phyloP scores from a whole-genome alignment of 2,797 vertebrate genomes.

The Numenius phaeopus region DNA sequence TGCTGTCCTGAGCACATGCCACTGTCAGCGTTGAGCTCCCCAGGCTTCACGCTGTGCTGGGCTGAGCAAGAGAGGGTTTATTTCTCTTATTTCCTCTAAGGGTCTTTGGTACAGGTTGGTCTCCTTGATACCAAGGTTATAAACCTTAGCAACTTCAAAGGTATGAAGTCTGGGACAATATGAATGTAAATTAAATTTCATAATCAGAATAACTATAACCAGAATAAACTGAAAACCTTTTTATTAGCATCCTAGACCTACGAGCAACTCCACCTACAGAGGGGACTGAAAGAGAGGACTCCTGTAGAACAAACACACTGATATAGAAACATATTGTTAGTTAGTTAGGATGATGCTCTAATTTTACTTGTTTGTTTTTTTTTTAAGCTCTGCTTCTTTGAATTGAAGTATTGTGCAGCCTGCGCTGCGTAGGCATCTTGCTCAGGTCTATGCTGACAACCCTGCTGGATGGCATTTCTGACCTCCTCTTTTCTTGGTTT shows the following conservation, averaged over 20 bases:
- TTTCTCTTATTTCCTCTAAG: neutral
- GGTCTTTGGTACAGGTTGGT: neutral
- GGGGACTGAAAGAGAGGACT: neutral
- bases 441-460: neutral
- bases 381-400: neutral
- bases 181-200: neutral
- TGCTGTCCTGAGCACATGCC: neutral
- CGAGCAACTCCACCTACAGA: neutral
- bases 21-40: fast-evolving
- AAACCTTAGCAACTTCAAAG: neutral
- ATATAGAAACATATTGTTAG: neutral
- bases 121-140: neutral
- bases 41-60: neutral
- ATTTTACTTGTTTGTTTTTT: neutral
- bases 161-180: neutral
- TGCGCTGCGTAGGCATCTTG: neutral
- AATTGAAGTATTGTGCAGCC: neutral
- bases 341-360: neutral
- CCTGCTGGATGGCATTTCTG: neutral
- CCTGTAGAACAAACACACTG: neutral
- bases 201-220: neutral
- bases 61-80: neutral
- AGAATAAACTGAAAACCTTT: neutral
- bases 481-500: neutral
- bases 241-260: neutral